A percentile compares a stretch with the other conserved stretches of the same genome.
These are phyloP conservation scores for Neotoxoptera formosana DNA, from an alignment of 1,140 invertebrate species.

Conservation along the genomic window DNA sequence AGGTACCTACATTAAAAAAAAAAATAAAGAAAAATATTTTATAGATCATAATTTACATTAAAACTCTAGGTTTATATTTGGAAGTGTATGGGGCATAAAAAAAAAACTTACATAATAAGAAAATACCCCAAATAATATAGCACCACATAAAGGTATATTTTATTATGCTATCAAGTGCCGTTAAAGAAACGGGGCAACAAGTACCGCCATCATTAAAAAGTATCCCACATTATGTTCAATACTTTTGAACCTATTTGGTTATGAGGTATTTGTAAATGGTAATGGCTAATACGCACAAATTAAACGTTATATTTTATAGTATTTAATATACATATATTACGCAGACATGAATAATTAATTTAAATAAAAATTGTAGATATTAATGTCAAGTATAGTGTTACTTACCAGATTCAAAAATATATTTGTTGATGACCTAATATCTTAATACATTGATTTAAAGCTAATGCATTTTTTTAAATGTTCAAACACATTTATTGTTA, in stretches of 20 bases:
- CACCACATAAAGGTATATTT: background rate
- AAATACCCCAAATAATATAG: background rate
- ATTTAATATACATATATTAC: background rate
- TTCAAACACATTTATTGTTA: too few relatives aligned
- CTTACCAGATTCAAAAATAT: too few relatives aligned
- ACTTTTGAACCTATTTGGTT: background rate
- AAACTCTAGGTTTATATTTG: background rate
- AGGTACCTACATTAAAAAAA: background rate
- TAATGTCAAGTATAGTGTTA: too few relatives aligned
- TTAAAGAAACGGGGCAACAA: background rate
- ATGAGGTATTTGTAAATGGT: background rate
- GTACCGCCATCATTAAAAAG: background rate
- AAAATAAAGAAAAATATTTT: background rate
- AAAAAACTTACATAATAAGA: constrained; percentile 3
- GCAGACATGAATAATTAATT: too few relatives aligned
- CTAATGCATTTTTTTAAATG: too few relatives aligned
- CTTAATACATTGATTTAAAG: too few relatives aligned
- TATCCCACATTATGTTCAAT: background rate
- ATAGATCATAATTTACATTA: background rate
- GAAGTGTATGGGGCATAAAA: background rate
- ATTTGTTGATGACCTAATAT: too few relatives aligned
- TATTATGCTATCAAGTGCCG: background rate
- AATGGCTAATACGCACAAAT: background rate
- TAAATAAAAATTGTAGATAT: too few relatives aligned
- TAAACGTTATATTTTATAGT: background rate